These are phyloP conservation scores for Cataglyphis altisquamis DNA, from an alignment of 2,888 invertebrate species.

Conservation along the genomic window DNA sequence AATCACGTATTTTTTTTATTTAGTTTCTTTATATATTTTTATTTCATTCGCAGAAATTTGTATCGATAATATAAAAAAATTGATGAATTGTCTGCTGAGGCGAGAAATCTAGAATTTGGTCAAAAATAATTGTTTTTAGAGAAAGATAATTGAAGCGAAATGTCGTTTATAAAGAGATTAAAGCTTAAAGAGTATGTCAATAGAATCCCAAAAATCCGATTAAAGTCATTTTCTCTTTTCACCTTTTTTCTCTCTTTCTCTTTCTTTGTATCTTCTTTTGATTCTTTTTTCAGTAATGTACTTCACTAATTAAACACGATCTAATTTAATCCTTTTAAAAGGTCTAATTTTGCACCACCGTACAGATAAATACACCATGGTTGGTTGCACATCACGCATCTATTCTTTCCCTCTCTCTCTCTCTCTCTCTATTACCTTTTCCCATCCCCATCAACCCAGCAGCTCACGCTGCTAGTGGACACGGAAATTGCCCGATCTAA, in stretches of 20 bases:
- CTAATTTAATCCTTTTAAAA: slow-evolving; percentile 81
- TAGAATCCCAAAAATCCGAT: not conserved
- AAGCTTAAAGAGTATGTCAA: not conserved
- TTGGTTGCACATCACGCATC: slow-evolving; percentile 44
- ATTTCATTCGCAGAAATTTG: not conserved
- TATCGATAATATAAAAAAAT: not conserved
- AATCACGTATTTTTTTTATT: not conserved
- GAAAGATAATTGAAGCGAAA: not conserved
- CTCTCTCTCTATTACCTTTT: slow-evolving; percentile 29
- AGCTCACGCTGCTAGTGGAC: slow-evolving; percentile 32
- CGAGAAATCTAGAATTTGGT: not conserved
- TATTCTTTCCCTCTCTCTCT: slow-evolving; percentile 43
- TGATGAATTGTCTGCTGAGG: not conserved
- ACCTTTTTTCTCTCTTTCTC: not conserved
- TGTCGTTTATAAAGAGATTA: not conserved
- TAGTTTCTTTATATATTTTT: not conserved
- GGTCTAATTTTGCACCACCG: slow-evolving; percentile 71
- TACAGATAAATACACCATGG: slow-evolving; percentile 71
- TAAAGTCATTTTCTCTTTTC: not conserved
- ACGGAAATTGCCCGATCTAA: slow-evolving; percentile 72
- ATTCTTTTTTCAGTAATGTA: slow-evolving; percentile 23
- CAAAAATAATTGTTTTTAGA: not conserved
- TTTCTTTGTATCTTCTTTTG: not conserved
- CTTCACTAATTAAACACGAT: slow-evolving; percentile 78
- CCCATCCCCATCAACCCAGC: not conserved